These are phyloP conservation scores for Dolichallabes microphthalmus DNA, from an alignment of 2,113 vertebrate species.

Conservation along the genomic window DNA sequence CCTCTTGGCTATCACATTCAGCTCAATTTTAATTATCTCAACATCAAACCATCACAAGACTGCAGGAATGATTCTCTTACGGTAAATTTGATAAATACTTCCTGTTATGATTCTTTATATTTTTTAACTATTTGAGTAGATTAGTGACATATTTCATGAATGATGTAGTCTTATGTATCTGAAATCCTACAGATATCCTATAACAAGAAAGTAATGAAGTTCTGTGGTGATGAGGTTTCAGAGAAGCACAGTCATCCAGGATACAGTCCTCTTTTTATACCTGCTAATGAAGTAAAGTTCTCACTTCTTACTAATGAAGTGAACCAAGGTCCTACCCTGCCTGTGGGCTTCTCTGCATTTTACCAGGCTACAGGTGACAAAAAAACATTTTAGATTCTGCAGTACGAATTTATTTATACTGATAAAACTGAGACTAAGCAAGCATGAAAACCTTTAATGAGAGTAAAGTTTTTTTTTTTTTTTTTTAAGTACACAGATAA, in stretches of 20 bases:
- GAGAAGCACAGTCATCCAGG: conserved; percentile 73
- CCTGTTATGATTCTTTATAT: neutral
- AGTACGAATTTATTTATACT: neutral
- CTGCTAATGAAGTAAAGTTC: conserved; percentile 78
- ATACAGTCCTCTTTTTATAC: conserved; percentile 72
- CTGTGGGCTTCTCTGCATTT: conserved; percentile 80
- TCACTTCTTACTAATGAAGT: conserved; percentile 78
- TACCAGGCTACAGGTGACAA: conserved; percentile 81
- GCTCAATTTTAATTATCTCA: conserved; percentile 83
- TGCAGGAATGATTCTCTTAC: conserved; percentile 86
- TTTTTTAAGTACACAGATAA: neutral
- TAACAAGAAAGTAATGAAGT: conserved; percentile 72
- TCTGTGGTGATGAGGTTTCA: conserved; percentile 79
- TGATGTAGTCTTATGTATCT: neutral
- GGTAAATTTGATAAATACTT: conserved; percentile 36
- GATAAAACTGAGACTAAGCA: neutral
- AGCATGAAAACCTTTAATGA: neutral
- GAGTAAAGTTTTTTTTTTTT: neutral
- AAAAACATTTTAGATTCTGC: neutral
- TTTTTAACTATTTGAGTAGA: neutral
- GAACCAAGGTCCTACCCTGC: conserved; percentile 74
- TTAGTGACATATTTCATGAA: neutral
- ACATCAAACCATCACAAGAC: conserved; percentile 80
- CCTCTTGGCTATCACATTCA: conserved; percentile 79
- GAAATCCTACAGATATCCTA: conserved; percentile 9